These are phyloP conservation scores for Trinectes maculatus DNA, from an alignment of 2,113 vertebrate genomes.

Conservation along the genomic window DNA sequence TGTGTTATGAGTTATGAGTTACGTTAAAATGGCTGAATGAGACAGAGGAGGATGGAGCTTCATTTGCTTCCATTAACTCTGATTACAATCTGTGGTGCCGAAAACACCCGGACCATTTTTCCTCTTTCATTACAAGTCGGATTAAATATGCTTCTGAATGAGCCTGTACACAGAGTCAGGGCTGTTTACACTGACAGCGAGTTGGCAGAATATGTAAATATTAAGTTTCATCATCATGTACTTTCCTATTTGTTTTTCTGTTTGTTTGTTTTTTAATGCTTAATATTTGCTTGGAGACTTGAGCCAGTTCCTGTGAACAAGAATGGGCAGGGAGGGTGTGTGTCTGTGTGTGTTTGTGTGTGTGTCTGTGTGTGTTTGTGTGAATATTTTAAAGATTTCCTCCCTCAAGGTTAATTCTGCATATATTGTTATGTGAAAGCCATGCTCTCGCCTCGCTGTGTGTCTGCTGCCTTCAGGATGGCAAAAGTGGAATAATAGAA, in stretches of 20 bases:
- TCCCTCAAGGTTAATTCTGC: slow-evolving; percentile 69
- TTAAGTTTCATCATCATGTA: too few relatives aligned
- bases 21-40: slow-evolving; percentile 19
- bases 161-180: background rate
- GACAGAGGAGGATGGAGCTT: slow-evolving; percentile 9
- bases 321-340: background rate
- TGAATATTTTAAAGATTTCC: slow-evolving; percentile 15
- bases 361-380: background rate
- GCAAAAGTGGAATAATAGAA: slow-evolving; percentile 36
- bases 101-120: slow-evolving; percentile 25
- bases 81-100: slow-evolving; percentile 54
- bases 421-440: slow-evolving; percentile 69
- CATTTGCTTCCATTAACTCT: slow-evolving; percentile 54
- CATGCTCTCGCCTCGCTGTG: slow-evolving; percentile 40
- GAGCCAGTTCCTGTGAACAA: slow-evolving; percentile 5
- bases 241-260: slow-evolving; percentile 19
- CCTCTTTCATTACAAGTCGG: slow-evolving; percentile 46
- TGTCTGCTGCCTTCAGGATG: slow-evolving; percentile 46
- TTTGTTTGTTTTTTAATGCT: slow-evolving; percentile 31
- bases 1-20: background rate
- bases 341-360: background rate
- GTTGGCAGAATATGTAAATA: slow-evolving; percentile 45
- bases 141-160: slow-evolving; percentile 27
- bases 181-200: background rate
- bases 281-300: slow-evolving; percentile 46